Conservation (phyloP, 2,888 invertebrate species). For the Cecidostiba fungosa region DNA sequence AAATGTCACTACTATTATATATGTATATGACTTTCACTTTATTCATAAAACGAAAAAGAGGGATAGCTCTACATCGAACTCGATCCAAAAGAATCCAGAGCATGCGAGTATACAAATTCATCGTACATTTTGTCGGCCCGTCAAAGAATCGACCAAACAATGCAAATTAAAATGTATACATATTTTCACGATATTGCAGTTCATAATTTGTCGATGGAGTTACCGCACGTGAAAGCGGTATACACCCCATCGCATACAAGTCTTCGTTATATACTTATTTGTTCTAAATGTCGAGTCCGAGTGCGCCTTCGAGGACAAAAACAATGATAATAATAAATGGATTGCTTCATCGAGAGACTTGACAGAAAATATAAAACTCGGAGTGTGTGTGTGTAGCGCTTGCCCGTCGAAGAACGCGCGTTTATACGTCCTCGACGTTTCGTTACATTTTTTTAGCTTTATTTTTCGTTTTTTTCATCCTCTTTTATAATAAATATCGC, state of each 20-base stretch:
- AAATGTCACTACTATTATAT: not conserved
- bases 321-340: slow-evolving; percentile 37
- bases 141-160: slow-evolving; percentile 34
- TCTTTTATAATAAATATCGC: slow-evolving; percentile 56
- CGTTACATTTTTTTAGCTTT: slow-evolving; percentile 29
- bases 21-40: not conserved
- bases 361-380: slow-evolving; percentile 79
- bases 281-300: slow-evolving; percentile 19
- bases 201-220: slow-evolving; percentile 27
- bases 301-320: not conserved
- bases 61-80: not conserved
- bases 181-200: slow-evolving; percentile 45
- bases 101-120: not conserved
- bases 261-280: slow-evolving; percentile 42
- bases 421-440: not conserved
- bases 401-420: slow-evolving; percentile 49
- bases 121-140: not conserved
- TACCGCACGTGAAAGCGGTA: not conserved
- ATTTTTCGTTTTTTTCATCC: slow-evolving; percentile 14
- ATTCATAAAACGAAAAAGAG: no score
- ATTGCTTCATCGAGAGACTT: slow-evolving; percentile 71
- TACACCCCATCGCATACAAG: slow-evolving; percentile 15
- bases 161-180: slow-evolving; percentile 19
- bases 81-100: not conserved
- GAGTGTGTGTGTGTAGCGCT: slow-evolving; percentile 72